Evolutionary conservation across 2,888 invertebrate genomes (phyloP).

Genomic region (Prosopocoilus inquinatus): DNA sequence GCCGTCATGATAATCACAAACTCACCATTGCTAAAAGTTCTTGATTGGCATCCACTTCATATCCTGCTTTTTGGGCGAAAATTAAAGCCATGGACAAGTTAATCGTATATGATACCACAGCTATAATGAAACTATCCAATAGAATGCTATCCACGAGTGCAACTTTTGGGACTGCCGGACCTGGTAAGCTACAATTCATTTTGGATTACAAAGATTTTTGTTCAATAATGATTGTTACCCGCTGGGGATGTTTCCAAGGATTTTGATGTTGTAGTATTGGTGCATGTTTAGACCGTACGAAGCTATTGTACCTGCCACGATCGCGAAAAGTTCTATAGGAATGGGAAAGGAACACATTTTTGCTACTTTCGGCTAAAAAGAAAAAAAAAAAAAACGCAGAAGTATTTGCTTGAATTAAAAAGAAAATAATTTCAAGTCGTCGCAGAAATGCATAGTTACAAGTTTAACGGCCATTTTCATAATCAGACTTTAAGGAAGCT

Average conservation of each 20-base stretch:
- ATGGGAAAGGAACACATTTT: slow-evolving; percentile 66
- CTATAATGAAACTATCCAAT: slow-evolving; percentile 64
- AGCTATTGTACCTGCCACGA: slow-evolving; percentile 64
- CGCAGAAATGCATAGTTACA: too few relatives aligned
- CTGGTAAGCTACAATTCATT: slow-evolving; percentile 55
- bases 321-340: slow-evolving; percentile 73
- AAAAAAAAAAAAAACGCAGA: slow-evolving; percentile 18
- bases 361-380: slow-evolving; percentile 56
- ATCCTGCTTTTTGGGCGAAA: slow-evolving; percentile 68
- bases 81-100: slow-evolving; percentile 74
- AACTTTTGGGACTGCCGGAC: slow-evolving; percentile 58
- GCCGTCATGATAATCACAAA: neutral
- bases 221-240: slow-evolving; percentile 53
- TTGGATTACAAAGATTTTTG: slow-evolving; percentile 7
- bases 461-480: too few relatives aligned
- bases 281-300: slow-evolving; percentile 60
- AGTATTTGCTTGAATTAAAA: too few relatives aligned
- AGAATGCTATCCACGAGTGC: slow-evolving; percentile 56
- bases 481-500: too few relatives aligned
- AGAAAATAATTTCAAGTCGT: too few relatives aligned
- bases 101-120: slow-evolving; percentile 70
- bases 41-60: slow-evolving; percentile 70
- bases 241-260: slow-evolving; percentile 68
- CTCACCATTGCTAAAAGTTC: slow-evolving; percentile 65
- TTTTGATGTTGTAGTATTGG: slow-evolving; percentile 52